Percentiles rank a stretch among this genome's conserved stretches.
Evolutionary conservation across 2,888 invertebrate genomes (phyloP).

Genomic region (Smittia aterrima): DNA sequence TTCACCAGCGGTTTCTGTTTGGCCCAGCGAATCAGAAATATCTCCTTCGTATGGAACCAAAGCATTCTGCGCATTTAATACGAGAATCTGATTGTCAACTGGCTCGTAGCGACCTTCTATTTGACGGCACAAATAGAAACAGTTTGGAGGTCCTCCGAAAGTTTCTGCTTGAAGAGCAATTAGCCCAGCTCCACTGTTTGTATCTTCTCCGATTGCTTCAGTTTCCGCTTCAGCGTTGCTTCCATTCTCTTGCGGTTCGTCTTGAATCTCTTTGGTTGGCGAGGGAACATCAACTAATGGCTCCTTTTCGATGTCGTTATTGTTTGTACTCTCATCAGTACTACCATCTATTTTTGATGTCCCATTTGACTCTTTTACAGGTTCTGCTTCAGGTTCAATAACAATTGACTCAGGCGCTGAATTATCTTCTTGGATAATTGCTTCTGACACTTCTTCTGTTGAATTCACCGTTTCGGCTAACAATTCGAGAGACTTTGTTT

Average conservation of each 20-base stretch:
- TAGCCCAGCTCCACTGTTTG: constrained; percentile 54
- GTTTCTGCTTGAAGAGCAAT: constrained; percentile 72
- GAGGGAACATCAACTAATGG: background rate
- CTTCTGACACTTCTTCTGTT: background rate
- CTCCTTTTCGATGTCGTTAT: constrained; percentile 7
- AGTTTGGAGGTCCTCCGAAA: constrained; percentile 69
- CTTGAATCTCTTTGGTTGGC: constrained; percentile 28
- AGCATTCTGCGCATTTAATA: constrained; percentile 56
- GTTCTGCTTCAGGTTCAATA: background rate
- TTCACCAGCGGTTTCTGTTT: constrained; percentile 29
- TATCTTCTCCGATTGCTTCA: constrained; percentile 41
- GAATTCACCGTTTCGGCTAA: background rate
- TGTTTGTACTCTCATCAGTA: constrained; percentile 11
- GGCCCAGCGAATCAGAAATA: constrained; percentile 43
- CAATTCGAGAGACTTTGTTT: background rate
- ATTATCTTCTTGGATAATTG: background rate
- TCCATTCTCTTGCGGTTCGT: constrained; percentile 40
- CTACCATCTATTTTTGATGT: background rate
- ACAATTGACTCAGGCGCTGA: background rate
- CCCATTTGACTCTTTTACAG: background rate
- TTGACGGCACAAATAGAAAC: constrained; percentile 67
- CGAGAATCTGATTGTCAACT: constrained; percentile 64
- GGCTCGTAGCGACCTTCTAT: constrained; percentile 70
- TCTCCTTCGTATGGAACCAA: constrained; percentile 47
- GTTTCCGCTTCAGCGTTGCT: constrained; percentile 43